Evolutionary conservation across 2,797 vertebrate genomes (phyloP), one percentile per base, ranked within the genome.

Genomic region (Pipistrellus pipistrellus): DNA sequence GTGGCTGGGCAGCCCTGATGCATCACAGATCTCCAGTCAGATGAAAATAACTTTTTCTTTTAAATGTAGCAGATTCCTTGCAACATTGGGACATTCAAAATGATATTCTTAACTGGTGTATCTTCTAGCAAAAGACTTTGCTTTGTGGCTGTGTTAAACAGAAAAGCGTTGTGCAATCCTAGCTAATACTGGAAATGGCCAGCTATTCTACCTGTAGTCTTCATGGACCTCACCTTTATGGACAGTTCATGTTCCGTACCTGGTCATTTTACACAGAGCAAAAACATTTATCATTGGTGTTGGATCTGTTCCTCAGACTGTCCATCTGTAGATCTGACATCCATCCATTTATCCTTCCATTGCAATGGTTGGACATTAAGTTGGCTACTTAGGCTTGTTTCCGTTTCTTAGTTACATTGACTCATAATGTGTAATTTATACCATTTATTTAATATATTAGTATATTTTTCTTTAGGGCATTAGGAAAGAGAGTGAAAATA

Each of bases 1-100:
- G 41, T 73, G 94, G 59, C 12, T 92, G 78, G 95, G 80, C 91
- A 59, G 83, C n/a, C 53, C 51, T 82, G 89, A 80, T 80, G 62
- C 17, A 77, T 96, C 93, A 81, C 95, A 97, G 92, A 89, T 92
- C 90, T 95, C 92, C 27, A 5, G 75, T 87, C 96, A 51, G 21
- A 90, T 85, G 85, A 91, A 96, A 69, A 94, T 89, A 75, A 96
- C 85, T 64, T 5, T 41, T 85, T 71, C 62, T 71, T 46, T 96
- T 95, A 51, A 75, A 59, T 92, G 73, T 21, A 66, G 30, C 73
- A 85, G 80, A 44, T 83, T 96, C 84, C n/a, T 78, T 46, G 51
- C 41, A 91, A 87, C n/a, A 76, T 75, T 46, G 48, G 35, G 85
- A 75, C 71, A 90, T 96, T 91, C 41, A 25, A 69, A 88, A 76